phyloP scores from a whole-genome alignment of 2,888 invertebrate species.

The Ligdia adustata region DNA sequence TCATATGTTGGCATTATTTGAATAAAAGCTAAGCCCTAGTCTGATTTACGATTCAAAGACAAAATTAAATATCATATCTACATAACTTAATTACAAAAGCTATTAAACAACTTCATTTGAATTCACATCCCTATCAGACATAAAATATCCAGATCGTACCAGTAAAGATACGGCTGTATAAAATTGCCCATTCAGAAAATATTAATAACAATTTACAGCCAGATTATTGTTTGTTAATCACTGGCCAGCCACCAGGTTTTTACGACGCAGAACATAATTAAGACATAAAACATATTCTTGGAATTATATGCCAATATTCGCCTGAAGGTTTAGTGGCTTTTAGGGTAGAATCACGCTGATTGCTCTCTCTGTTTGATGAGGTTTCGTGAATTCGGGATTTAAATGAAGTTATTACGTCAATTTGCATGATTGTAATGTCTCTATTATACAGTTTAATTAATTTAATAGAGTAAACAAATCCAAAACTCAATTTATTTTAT shows the following conservation, averaged over 20 bases:
- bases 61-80: too few species aligned
- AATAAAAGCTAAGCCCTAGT: too few species aligned
- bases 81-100: background rate
- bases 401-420: conserved; percentile 15
- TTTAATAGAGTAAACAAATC: too few species aligned
- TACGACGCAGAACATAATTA: conserved; percentile 51
- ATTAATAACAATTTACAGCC: conserved; percentile 57
- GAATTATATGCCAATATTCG: conserved; percentile 41
- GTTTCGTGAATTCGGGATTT: conserved; percentile 5
- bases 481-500: too few species aligned
- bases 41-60: too few species aligned
- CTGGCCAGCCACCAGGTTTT: conserved; percentile 44
- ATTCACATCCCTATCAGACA: conserved; percentile 10
- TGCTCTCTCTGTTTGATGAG: conserved; percentile 12
- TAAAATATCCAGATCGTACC: conserved; percentile 12
- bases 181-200: conserved; percentile 44
- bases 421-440: conserved; percentile 2
- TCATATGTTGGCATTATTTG: too few species aligned
- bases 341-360: conserved; percentile 13
- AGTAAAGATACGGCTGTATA: conserved; percentile 17
- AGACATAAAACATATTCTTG: conserved; percentile 59
- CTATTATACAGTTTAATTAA: too few species aligned
- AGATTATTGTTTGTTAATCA: conserved; percentile 64
- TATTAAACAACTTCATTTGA: background rate
- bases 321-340: conserved; percentile 21